Percentiles rank a stretch among this genome's conserved stretches.
phyloP scores from a whole-genome alignment of 53 echinoderm and acorn worm genomes.

The Echinometra lucunter region DNA sequence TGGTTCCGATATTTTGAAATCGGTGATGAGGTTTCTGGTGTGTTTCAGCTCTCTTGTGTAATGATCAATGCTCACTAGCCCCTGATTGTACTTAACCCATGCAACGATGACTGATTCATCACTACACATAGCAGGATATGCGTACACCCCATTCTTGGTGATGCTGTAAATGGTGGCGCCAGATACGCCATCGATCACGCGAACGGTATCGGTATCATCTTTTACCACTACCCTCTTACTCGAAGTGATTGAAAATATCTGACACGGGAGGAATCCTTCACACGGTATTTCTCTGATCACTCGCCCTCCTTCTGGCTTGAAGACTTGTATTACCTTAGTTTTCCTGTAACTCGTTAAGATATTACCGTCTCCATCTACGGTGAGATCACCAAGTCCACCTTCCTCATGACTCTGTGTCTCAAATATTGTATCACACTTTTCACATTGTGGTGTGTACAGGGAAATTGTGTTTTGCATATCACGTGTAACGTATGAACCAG shows the following conservation, averaged over 20 bases:
- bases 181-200: no score
- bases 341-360: not conserved
- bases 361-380: not conserved
- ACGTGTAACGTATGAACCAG: not conserved
- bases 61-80: not conserved
- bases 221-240: not conserved
- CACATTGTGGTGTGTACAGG: not conserved
- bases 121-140: not conserved
- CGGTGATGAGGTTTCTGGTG: not conserved
- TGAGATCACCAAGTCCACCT: constrained; percentile 15
- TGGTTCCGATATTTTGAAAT: not conserved
- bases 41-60: not conserved
- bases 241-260: not conserved
- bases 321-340: not conserved
- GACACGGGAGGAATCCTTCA: not conserved
- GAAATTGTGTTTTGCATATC: not conserved
- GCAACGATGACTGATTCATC: not conserved
- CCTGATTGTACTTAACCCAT: not conserved
- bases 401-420: not conserved
- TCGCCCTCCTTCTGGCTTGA: not conserved
- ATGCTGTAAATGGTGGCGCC: not conserved
- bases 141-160: not conserved
- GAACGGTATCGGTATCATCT: no score
- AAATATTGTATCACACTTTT: not conserved
- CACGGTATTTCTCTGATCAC: not conserved